Percentiles rank a stretch among this genome's conserved stretches.
phyloP scores from a whole-genome alignment of 1,140 invertebrate species.

The Zaprionus capensis region DNA sequence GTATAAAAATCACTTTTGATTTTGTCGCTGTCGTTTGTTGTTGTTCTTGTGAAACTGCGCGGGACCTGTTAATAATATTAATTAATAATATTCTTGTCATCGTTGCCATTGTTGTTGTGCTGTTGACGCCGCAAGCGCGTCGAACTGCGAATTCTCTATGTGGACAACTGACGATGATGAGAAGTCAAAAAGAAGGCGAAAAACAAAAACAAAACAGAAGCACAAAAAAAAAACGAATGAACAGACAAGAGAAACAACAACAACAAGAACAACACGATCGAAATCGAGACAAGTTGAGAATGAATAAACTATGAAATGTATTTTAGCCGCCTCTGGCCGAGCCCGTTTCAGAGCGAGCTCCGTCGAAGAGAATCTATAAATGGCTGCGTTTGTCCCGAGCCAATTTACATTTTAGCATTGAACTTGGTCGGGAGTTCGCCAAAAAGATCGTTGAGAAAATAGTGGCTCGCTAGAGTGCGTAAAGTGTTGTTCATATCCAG shows the following conservation, averaged over 20 bases:
- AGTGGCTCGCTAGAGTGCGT: conserved; percentile 27
- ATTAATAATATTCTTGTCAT: conserved; percentile 74
- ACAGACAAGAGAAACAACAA: conserved; percentile 31
- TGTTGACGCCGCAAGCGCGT: conserved; percentile 19
- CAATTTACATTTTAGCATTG: conserved; percentile 84
- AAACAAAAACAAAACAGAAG: conserved; percentile 46
- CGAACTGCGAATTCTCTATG: conserved; percentile 56
- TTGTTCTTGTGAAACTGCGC: conserved; percentile 35
- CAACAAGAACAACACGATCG: conserved; percentile 25
- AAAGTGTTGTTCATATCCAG: conserved; percentile 2
- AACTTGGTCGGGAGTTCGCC: conserved; percentile 82
- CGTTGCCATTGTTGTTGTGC: conserved; percentile 30
- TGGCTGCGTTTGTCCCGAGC: conserved; percentile 77
- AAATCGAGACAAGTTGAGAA: conserved; percentile 72
- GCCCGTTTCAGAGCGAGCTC: conserved; percentile 30
- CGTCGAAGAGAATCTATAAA: conserved; percentile 76
- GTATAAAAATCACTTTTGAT: conserved; percentile 77
- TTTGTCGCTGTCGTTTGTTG: conserved; percentile 49
- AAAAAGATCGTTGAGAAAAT: conserved; percentile 35
- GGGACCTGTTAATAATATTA: conserved; percentile 81
- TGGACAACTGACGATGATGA: conserved; percentile 44
- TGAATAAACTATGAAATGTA: conserved; percentile 80
- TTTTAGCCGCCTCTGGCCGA: conserved; percentile 34
- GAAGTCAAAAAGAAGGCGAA: conserved; percentile 46
- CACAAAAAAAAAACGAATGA: conserved; percentile 42